A percentile compares a stretch with the other conserved stretches of the same genome.
phyloP scores from a whole-genome alignment of 2,797 vertebrate genomes.

The Aldrovandia affinis region DNA sequence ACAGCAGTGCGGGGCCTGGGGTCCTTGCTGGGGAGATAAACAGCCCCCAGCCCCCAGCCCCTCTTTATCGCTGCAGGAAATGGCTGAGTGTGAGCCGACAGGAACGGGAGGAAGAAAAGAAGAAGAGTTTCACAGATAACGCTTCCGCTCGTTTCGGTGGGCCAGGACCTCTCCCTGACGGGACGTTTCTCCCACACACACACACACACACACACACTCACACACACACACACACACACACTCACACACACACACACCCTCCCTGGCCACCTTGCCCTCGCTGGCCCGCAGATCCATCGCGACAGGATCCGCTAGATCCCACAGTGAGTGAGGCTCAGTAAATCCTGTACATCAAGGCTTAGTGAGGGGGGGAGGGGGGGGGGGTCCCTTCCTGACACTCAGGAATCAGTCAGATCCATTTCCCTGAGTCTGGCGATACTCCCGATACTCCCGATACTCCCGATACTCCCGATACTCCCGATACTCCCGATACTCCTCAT shows the following conservation, averaged over 20 bases:
- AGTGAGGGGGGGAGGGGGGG: neutral
- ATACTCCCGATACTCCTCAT: too few species aligned
- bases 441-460: too few species aligned
- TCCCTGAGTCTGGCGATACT: neutral
- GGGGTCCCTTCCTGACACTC: neutral
- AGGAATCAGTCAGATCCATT: constrained; percentile 10
- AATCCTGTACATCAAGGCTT: neutral
- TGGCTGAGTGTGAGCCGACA: constrained; percentile 16
- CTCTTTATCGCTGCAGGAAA: constrained; percentile 22
- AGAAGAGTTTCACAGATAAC: neutral
- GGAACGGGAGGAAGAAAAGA: neutral
- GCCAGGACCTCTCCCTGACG: neutral
- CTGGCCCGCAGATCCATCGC: neutral
- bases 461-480: too few species aligned
- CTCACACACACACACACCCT: too few species aligned
- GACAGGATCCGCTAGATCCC: neutral
- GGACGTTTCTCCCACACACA: neutral
- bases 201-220: too few species aligned
- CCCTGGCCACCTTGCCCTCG: too few species aligned
- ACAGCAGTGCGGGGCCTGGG: neutral
- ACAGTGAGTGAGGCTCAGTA: neutral
- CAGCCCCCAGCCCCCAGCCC: too few species aligned
- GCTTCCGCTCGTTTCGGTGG: constrained; percentile 7
- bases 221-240: too few species aligned
- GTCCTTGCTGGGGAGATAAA: constrained; percentile 13